phyloP scores from a whole-genome alignment of 2,113 vertebrate genomes.

The Ochotona curzoniae region DNA sequence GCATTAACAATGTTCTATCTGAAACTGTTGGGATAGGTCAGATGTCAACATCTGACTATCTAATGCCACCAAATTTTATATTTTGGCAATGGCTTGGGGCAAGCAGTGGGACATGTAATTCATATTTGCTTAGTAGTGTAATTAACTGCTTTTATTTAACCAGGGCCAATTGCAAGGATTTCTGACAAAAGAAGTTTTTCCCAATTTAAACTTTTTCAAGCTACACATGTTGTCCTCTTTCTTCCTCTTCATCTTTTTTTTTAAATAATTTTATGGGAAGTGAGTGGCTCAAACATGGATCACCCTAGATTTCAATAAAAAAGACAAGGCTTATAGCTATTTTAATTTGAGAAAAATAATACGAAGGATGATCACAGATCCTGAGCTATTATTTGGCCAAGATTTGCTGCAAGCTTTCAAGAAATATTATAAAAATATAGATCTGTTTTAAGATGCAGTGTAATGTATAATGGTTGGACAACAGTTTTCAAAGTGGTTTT shows the following conservation, averaged over 20 bases:
- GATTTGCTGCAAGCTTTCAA: not conserved
- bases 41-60: not conserved
- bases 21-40: not conserved
- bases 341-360: constrained; percentile 19
- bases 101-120: not conserved
- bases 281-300: not conserved
- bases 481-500: not conserved
- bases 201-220: not conserved
- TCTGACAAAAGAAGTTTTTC: not conserved
- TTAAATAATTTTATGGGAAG: not conserved
- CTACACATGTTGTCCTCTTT: not conserved
- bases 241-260: not conserved
- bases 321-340: not conserved
- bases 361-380: not conserved
- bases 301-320: constrained; percentile 23
- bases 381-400: not conserved
- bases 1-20: not conserved
- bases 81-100: rapidly evolving
- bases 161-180: not conserved
- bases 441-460: constrained; percentile 2
- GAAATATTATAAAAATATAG: not conserved
- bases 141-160: not conserved
- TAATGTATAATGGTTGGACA: not conserved
- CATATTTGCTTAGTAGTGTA: not conserved
- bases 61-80: not conserved